Evolutionary conservation across 2,888 invertebrate species (phyloP).

Genomic region (Apotomis betuletana): DNA sequence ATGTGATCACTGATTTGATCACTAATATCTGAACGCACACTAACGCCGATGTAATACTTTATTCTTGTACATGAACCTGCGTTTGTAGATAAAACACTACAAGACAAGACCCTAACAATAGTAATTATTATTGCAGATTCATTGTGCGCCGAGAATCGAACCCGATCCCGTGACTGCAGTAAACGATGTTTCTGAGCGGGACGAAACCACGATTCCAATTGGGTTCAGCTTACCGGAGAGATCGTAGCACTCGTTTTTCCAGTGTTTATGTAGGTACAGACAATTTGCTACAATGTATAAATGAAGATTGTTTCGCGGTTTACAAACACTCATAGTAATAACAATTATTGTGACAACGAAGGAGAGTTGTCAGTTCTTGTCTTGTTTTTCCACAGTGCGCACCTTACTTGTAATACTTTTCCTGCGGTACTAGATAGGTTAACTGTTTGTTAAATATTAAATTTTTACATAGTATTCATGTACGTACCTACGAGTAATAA

Average conservation of each 20-base stretch:
- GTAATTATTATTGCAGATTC: too few relatives aligned
- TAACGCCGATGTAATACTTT: too few relatives aligned
- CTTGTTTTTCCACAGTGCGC: constrained; percentile 56
- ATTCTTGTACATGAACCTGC: too few relatives aligned
- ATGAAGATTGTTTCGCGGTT: constrained; percentile 63
- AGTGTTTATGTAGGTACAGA: constrained; percentile 47
- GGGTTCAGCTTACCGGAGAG: background rate
- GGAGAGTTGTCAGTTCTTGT: constrained; percentile 58
- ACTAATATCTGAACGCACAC: too few relatives aligned
- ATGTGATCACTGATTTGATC: too few relatives aligned
- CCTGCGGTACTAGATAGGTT: constrained; percentile 13
- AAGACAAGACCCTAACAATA: too few relatives aligned
- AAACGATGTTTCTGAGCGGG: background rate
- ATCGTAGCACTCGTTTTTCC: constrained; percentile 5
- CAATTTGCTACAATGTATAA: constrained; percentile 61
- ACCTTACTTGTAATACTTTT: constrained; percentile 42
- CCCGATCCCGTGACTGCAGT: background rate
- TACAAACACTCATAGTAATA: constrained; percentile 68
- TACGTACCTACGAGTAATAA: constrained; percentile 5
- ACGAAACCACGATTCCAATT: background rate
- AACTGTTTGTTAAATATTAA: background rate
- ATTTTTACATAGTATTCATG: background rate
- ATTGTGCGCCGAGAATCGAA: too few relatives aligned
- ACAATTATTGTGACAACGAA: constrained; percentile 51
- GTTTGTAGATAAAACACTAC: too few relatives aligned